Evolutionary conservation across 2,888 invertebrate species (phyloP).

Genomic region (Mimumesa dahlbomi): DNA sequence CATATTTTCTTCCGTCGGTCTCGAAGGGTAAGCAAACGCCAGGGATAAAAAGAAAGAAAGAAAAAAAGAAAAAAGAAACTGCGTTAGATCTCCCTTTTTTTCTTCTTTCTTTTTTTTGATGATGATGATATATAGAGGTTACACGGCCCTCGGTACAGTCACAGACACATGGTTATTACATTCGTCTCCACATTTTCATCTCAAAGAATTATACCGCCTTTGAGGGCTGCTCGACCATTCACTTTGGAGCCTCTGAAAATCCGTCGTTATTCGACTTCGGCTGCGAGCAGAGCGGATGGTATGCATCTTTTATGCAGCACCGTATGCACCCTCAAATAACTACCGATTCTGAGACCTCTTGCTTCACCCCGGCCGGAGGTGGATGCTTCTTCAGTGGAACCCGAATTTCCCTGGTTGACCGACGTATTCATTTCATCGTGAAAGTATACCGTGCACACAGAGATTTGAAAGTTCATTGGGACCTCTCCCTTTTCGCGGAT

Average conservation of each 20-base stretch:
- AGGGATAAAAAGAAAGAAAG: slow-evolving; percentile 8
- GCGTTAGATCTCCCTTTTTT: no score
- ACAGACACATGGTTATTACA: slow-evolving; percentile 41
- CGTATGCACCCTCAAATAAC: slow-evolving; percentile 37
- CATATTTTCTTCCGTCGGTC: slow-evolving; percentile 8
- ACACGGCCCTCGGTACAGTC: not conserved
- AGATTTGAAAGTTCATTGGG: slow-evolving; percentile 1
- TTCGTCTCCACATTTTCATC: slow-evolving; percentile 55
- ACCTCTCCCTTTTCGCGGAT: not conserved
- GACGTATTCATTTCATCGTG: slow-evolving; percentile 16
- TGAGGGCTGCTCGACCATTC: slow-evolving; percentile 51
- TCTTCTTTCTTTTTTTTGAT: slow-evolving; percentile 5
- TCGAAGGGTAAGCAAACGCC: not conserved
- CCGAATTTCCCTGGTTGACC: slow-evolving; percentile 20
- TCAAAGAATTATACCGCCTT: slow-evolving; percentile 58
- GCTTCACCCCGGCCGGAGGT: not conserved
- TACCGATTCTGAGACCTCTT: slow-evolving; percentile 33
- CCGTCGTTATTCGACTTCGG: slow-evolving; percentile 51
- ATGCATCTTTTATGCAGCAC: slow-evolving; percentile 49
- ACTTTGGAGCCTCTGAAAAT: slow-evolving; percentile 42
- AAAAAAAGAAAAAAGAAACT: no score
- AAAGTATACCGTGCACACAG: slow-evolving; percentile 7
- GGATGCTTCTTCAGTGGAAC: not conserved
- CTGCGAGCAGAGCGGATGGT: slow-evolving; percentile 29
- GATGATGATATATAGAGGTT: slow-evolving; percentile 9